These are phyloP conservation scores for Amiota mariae DNA, from an alignment of 2,888 invertebrate species.

Conservation along the genomic window DNA sequence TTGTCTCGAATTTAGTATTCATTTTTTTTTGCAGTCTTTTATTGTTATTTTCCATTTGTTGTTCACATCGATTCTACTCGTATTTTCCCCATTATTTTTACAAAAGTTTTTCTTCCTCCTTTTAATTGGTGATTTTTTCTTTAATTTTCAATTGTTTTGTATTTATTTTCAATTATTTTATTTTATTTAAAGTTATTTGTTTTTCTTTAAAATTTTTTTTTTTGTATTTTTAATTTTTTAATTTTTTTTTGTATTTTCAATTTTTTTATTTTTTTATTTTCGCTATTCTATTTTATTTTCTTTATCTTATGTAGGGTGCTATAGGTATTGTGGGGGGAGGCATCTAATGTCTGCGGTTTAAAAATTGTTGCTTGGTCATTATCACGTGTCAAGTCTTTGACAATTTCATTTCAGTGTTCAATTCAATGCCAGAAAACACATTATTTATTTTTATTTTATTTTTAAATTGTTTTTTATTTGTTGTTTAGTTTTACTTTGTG, in stretches of 20 bases:
- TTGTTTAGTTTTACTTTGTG: not conserved
- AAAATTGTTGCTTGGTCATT: conserved; percentile 24
- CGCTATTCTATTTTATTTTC: conserved; percentile 6
- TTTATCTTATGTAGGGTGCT: not conserved
- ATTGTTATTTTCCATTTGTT: conserved; percentile 14
- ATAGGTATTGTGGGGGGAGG: not conserved
- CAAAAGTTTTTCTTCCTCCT: too few species aligned
- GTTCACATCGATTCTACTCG: not conserved
- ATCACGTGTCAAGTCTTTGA: conserved; percentile 23
- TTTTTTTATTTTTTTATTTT: not conserved
- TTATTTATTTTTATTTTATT: not conserved
- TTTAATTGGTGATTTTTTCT: not conserved
- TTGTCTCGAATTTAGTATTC: not conserved
- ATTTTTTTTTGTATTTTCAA: conserved; percentile 6
- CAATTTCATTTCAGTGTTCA: conserved; percentile 18
- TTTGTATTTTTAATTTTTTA: not conserved
- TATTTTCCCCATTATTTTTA: too few species aligned
- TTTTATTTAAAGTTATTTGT: not conserved
- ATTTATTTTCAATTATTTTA: conserved; percentile 15
- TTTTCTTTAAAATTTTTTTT: not conserved
- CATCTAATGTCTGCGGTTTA: not conserved
- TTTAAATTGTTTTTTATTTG: not conserved
- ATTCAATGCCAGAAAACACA: conserved; percentile 20
- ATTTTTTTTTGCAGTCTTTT: conserved; percentile 12
- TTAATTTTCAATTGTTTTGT: conserved; percentile 19